phyloP scores from a whole-genome alignment of 2,113 vertebrate genomes.

The Pseudorhombus dupliciocellatus region DNA sequence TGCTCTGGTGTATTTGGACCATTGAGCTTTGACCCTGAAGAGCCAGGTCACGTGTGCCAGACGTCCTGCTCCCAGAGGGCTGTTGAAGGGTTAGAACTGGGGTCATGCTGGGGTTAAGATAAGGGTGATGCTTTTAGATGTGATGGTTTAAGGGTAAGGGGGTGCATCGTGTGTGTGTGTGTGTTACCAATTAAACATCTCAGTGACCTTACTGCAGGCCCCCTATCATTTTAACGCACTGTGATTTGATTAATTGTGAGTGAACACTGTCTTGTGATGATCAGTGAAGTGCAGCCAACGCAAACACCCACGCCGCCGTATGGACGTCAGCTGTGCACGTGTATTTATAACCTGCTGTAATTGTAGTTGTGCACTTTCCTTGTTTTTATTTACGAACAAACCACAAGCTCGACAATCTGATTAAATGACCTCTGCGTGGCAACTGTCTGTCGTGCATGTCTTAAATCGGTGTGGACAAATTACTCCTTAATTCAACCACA shows the following conservation, averaged over 20 bases:
- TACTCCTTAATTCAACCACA: constrained; percentile 8
- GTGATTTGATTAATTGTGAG: constrained; percentile 41
- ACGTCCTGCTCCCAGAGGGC: no score
- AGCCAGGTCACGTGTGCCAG: no score
- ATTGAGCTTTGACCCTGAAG: no score
- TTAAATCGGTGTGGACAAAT: background rate
- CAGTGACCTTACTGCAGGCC: constrained; percentile 27
- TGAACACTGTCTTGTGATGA: constrained; percentile 16
- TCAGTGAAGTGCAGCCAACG: background rate
- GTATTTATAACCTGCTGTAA: background rate
- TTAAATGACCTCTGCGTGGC: background rate
- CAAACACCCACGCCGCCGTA: background rate
- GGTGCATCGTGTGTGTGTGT: background rate
- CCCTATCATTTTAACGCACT: background rate
- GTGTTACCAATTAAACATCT: constrained; percentile 25
- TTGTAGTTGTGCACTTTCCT: background rate
- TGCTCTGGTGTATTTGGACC: no score
- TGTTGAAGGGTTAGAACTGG: no score
- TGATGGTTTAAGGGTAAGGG: no score
- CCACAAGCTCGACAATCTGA: background rate
- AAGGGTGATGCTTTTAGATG: no score
- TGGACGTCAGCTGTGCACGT: background rate
- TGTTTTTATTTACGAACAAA: no score
- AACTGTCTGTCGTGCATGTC: background rate
- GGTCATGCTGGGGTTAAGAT: no score